phyloP scores from a whole-genome alignment of 2,113 vertebrate species.

The Nyctibius bracteatus region DNA sequence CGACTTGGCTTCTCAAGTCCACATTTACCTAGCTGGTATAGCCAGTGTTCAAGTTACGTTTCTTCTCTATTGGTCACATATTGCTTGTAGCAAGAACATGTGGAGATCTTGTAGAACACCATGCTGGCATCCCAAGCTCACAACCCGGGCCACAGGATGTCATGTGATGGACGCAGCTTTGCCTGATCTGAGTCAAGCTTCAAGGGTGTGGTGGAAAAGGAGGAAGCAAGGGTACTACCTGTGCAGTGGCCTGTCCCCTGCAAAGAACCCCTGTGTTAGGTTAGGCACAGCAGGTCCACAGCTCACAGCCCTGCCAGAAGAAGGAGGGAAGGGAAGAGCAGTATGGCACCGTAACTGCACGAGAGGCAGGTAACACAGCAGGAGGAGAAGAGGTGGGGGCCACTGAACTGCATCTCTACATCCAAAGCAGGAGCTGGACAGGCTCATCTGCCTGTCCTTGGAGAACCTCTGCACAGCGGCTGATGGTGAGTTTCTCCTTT shows the following conservation, averaged over 20 bases:
- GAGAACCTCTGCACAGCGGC: background rate
- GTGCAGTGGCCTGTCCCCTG: too few relatives aligned
- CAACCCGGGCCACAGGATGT: background rate
- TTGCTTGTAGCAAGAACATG: background rate
- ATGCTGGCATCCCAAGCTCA: background rate
- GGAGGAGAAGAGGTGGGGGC: background rate
- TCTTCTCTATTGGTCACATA: background rate
- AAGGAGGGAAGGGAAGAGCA: background rate
- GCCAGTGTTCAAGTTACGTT: background rate
- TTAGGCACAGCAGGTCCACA: background rate
- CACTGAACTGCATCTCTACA: background rate
- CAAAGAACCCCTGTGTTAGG: background rate
- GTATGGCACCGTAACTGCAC: fast-evolving
- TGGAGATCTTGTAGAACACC: background rate
- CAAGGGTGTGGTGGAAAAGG: background rate
- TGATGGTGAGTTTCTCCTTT: background rate
- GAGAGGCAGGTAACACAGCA: background rate
- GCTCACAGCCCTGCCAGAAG: background rate
- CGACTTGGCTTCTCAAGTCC: background rate
- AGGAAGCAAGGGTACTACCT: background rate
- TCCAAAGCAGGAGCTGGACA: background rate
- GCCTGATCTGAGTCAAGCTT: background rate
- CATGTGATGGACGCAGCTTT: background rate
- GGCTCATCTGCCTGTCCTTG: background rate
- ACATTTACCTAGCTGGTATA: background rate